Evolutionary conservation across 2,797 vertebrate genomes (phyloP), one percentile per base, ranked within the genome.

Genomic region (Steatocranus sp.): DNA sequence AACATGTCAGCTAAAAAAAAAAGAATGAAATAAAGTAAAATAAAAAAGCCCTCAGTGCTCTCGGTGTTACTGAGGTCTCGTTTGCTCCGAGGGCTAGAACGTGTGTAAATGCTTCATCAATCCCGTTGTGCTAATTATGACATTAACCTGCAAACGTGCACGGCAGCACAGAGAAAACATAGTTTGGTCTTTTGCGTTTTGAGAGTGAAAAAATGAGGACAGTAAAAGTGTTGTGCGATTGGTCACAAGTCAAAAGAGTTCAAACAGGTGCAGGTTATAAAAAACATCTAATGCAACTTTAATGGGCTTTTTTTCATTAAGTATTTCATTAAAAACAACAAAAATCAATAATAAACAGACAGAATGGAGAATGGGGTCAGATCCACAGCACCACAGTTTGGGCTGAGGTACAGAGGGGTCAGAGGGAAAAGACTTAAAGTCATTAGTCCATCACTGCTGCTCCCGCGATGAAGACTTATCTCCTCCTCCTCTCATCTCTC

Each of bases 401-500:
- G 51, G 75, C 41, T 12, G 73, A 81, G 43, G 78, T 34, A 25
- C 56, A 63, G 70, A 80, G 23, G 56, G 75, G 66, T 51, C n/a
- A 5, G 78, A 63, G 23, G 32, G 63, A 25, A 78, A 78, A 81
- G 83, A 30, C 20, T 56, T 77, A 15, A 75, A 82, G 48, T 83
- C 70, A 86, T 86, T 83, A 75, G 87, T 92, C 81, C 77, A 89
- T 86, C 83, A 41, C 83, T 77, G 82, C 66, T 54, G 80, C 78
- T 66, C 53, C 11, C 23, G 6, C 8, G 56, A 76, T 56, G 54
- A 76, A 70, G 48, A 50, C 12, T 88, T 63, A 91, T 74, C 89
- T 93, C 83, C 87, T 90, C 76, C 90, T 94, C 76, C 86, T 86
- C 68, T 93, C 92, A 38, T 92, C 91, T 80, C 84, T 63, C 27